phyloP scores from a whole-genome alignment of 1,140 invertebrate species.

The Drosophila parabipectinata region DNA sequence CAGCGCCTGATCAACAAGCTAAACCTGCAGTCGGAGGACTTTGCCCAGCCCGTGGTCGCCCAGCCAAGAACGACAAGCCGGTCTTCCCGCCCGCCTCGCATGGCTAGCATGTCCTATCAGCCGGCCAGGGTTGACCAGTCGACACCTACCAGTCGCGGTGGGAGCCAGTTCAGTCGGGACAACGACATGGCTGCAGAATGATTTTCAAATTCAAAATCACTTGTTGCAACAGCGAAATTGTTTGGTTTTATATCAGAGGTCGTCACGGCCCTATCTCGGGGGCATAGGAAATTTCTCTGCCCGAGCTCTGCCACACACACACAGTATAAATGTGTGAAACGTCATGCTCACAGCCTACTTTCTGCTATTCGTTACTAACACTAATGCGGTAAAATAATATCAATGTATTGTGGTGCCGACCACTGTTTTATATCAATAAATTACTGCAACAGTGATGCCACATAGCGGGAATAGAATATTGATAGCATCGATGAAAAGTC shows the following conservation, averaged over 20 bases:
- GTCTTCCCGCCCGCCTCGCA: conserved; percentile 85
- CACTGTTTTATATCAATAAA: conserved; percentile 25
- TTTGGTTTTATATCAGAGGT: conserved; percentile 2
- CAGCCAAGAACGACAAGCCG: conserved; percentile 88
- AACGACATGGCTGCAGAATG: conserved; percentile 16
- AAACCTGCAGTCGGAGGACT: conserved; percentile 87
- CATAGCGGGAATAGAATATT: not conserved
- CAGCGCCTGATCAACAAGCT: conserved; percentile 92
- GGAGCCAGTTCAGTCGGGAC: conserved; percentile 23
- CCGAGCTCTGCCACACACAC: too few relatives aligned
- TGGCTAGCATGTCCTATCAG: not conserved
- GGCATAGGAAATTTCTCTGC: too few relatives aligned
- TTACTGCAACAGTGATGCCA: conserved; percentile 7
- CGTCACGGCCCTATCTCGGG: too few relatives aligned
- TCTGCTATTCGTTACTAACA: too few relatives aligned
- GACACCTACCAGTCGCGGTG: conserved; percentile 18
- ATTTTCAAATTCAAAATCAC: conserved; percentile 15
- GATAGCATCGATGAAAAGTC: too few relatives aligned
- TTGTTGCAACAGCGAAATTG: conserved; percentile 17
- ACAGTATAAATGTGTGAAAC: too few relatives aligned
- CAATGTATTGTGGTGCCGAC: too few relatives aligned
- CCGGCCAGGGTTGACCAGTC: not conserved
- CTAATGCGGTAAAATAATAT: too few relatives aligned
- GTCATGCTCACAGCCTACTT: too few relatives aligned
- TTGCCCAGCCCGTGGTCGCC: conserved; percentile 86